Percentiles rank a stretch among this genome's conserved stretches.
Evolutionary conservation across 2,797 vertebrate species (phyloP).

Genomic region (Adrianichthys oophorus): DNA sequence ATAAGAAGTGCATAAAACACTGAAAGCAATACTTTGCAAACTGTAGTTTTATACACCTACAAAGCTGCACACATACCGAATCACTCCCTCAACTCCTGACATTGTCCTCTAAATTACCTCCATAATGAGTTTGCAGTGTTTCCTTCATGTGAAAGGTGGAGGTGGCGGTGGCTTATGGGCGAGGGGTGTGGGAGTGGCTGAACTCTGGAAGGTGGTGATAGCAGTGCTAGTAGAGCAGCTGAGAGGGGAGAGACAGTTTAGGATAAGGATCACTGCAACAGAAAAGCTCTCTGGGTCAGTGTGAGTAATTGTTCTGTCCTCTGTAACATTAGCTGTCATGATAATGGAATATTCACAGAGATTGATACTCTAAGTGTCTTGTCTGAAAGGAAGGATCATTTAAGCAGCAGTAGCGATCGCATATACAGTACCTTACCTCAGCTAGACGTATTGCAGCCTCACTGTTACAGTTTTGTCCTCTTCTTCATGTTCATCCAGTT

Average conservation of each 20-base stretch:
- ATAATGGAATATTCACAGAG: conserved; percentile 78
- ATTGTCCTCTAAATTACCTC: conserved; percentile 84
- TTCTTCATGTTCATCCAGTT: neutral
- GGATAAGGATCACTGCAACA: conserved; percentile 80
- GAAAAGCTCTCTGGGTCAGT: conserved; percentile 72
- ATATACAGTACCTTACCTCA: conserved; percentile 30
- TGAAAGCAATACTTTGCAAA: conserved; percentile 7
- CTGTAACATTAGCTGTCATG: conserved; percentile 78
- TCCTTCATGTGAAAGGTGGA: conserved; percentile 62
- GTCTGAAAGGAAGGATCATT: conserved; percentile 65
- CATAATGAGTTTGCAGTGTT: conserved; percentile 85
- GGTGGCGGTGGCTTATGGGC: conserved; percentile 28
- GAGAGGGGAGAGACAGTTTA: conserved; percentile 63
- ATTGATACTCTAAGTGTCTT: conserved; percentile 67
- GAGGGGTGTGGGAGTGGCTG: conserved; percentile 30
- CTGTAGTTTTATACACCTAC: conserved; percentile 1
- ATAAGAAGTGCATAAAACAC: neutral
- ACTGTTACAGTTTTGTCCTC: conserved; percentile 10
- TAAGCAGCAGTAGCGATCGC: conserved; percentile 34
- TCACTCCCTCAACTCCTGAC: conserved; percentile 62
- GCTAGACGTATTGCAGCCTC: conserved; percentile 23
- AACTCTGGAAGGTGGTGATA: conserved; percentile 79
- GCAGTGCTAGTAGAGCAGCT: conserved; percentile 56
- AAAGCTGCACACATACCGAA: conserved; percentile 39
- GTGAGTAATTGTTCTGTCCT: conserved; percentile 81